These are phyloP conservation scores for Gadopsis bispinosus DNA, from an alignment of 2,797 vertebrate species.

Conservation along the genomic window DNA sequence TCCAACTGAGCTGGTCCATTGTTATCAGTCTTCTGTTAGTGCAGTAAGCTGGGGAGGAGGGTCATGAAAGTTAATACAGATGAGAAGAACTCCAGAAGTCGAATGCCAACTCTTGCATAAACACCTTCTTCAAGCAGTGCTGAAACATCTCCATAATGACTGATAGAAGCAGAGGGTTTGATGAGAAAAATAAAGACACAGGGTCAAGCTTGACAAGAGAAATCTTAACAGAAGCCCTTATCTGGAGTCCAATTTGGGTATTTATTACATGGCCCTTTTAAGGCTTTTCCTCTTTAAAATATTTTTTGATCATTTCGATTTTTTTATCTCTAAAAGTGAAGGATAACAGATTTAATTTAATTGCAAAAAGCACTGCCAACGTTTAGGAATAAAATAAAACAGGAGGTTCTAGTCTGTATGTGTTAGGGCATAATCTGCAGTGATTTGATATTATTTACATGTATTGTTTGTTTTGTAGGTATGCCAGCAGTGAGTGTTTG, in stretches of 20 bases:
- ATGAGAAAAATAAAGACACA: constrained; percentile 32
- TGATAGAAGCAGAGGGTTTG: constrained; percentile 25
- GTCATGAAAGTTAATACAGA: constrained; percentile 50
- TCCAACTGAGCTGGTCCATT: constrained; percentile 31
- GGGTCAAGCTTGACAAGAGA: constrained; percentile 54
- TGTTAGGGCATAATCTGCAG: constrained; percentile 55
- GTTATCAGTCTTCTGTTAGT: constrained; percentile 59
- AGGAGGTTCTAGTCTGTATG: constrained; percentile 61
- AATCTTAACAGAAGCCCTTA: constrained; percentile 81
- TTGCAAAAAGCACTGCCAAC: constrained; percentile 76
- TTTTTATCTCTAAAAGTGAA: constrained; percentile 75
- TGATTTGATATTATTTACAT: constrained; percentile 74
- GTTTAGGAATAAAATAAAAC: constrained; percentile 71
- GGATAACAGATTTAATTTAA: constrained; percentile 67
- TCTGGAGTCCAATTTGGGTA: constrained; percentile 78
- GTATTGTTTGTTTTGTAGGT: constrained; percentile 48
- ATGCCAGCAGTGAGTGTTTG: constrained; percentile 57
- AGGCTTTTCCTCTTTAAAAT: constrained; percentile 67
- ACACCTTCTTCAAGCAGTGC: constrained; percentile 39
- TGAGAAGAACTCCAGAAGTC: constrained; percentile 39
- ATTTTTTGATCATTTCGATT: constrained; percentile 65
- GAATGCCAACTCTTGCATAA: constrained; percentile 27
- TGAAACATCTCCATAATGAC: constrained; percentile 13
- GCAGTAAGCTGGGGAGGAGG: constrained; percentile 50
- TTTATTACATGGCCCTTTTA: constrained; percentile 75